Conservation (phyloP, 2,797 vertebrate species). For the Picus viridis region DNA sequence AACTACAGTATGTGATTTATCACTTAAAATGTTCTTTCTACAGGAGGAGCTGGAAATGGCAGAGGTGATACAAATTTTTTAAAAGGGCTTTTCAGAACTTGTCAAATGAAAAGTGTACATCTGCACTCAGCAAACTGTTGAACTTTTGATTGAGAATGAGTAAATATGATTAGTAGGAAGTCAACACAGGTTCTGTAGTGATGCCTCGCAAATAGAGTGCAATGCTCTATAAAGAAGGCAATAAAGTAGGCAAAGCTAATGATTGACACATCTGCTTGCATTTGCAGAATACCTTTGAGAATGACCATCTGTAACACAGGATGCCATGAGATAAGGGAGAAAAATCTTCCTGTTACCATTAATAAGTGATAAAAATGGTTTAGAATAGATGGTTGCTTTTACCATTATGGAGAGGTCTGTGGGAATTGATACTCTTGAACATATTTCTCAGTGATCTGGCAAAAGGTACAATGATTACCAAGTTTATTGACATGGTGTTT, state of each 20-base stretch:
- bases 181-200: neutral
- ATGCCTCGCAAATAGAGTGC: neutral
- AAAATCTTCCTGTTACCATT: neutral
- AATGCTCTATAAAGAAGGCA: neutral
- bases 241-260: neutral
- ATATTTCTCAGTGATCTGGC: neutral
- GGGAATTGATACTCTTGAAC: neutral
- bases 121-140: neutral
- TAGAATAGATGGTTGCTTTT: neutral
- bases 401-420: neutral
- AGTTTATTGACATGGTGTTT: neutral
- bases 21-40: constrained; percentile 1
- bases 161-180: neutral
- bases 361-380: neutral
- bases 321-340: neutral
- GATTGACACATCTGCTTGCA: neutral
- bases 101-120: neutral
- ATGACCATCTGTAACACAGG: neutral
- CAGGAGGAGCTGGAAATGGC: neutral
- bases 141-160: neutral
- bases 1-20: neutral
- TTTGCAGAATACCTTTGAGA: neutral
- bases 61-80: neutral
- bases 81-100: neutral
- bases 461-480: neutral